Conservation (phyloP, 1,140 invertebrate species). For the Aphaenogaster ashmeadi region DNA sequence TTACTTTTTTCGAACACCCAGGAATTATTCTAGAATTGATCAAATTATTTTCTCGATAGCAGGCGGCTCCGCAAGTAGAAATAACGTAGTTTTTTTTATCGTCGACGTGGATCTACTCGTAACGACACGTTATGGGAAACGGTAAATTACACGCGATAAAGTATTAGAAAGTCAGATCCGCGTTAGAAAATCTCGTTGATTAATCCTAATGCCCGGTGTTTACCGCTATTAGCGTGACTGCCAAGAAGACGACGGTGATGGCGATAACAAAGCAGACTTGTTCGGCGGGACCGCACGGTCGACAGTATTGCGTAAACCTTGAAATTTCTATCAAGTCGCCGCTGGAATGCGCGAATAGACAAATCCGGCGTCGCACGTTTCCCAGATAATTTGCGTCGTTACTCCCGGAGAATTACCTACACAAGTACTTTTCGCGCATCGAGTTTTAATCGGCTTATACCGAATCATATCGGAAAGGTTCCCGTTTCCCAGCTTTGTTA, state of each 20-base stretch:
- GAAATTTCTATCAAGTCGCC: slow-evolving; percentile 25
- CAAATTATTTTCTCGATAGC: not conserved
- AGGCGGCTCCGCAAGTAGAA: not conserved
- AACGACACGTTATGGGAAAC: slow-evolving; percentile 23
- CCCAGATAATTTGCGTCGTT: slow-evolving; percentile 18
- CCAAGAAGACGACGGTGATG: not conserved
- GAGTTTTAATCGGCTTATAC: slow-evolving; percentile 46
- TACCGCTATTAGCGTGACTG: slow-evolving; percentile 7
- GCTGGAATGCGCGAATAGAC: not conserved
- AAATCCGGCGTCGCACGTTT: slow-evolving; percentile 38
- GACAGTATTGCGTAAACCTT: not conserved
- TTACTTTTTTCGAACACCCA: not conserved
- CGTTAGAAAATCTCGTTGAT: slow-evolving; percentile 44
- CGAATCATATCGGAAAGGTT: slow-evolving; percentile 45
- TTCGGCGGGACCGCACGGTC: not conserved
- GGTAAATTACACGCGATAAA: slow-evolving; percentile 13
- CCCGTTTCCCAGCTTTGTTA: slow-evolving; percentile 38
- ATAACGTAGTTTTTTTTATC: slow-evolving; percentile 5
- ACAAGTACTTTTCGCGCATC: slow-evolving; percentile 27
- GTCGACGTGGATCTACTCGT: slow-evolving; percentile 14
- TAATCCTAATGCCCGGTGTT: slow-evolving; percentile 42
- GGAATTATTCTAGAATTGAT: not conserved
- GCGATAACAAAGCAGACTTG: slow-evolving; percentile 4
- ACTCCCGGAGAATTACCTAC: slow-evolving; percentile 15
- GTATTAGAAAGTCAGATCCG: slow-evolving; percentile 47